phyloP scores from a whole-genome alignment of 2,113 vertebrate species.

The Ornithorhynchus anatinus region DNA sequence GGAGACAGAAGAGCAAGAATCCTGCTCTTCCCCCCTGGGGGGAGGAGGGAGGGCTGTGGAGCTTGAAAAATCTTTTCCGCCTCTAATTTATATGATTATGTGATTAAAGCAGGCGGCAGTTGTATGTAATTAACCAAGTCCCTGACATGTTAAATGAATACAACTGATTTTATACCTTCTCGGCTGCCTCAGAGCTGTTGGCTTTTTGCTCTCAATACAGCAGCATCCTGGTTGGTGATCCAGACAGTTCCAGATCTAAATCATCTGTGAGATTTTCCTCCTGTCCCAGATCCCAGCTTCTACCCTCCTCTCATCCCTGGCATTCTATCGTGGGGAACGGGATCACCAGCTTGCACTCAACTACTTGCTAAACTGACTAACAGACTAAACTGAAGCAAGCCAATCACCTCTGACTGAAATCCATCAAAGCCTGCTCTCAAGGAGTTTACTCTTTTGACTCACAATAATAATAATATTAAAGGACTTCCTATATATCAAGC shows the following conservation, averaged over 20 bases:
- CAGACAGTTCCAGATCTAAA: not conserved
- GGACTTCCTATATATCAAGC: no score
- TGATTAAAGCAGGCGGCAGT: not conserved
- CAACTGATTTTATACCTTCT: not conserved
- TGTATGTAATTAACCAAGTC: not conserved
- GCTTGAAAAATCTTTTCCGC: not conserved
- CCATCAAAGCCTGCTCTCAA: no score
- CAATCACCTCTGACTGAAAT: no score
- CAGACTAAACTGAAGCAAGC: no score
- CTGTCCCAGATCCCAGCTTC: no score
- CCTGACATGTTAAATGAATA: not conserved
- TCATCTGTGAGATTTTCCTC: not conserved
- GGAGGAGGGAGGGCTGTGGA: not conserved
- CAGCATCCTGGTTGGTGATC: no score
- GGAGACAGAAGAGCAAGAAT: not conserved
- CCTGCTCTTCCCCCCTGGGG: not conserved
- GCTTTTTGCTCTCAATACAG: not conserved
- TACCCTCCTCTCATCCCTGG: conserved; percentile 52
- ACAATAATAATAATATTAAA: no score
- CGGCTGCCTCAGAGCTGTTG: not conserved
- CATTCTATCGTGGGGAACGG: conserved; percentile 64
- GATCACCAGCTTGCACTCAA: conserved; percentile 68
- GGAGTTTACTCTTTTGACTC: no score
- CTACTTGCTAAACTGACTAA: no score
- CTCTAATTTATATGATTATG: not conserved